These are phyloP conservation scores for Limosa lapponica DNA, from an alignment of 2,797 vertebrate species.

Conservation along the genomic window DNA sequence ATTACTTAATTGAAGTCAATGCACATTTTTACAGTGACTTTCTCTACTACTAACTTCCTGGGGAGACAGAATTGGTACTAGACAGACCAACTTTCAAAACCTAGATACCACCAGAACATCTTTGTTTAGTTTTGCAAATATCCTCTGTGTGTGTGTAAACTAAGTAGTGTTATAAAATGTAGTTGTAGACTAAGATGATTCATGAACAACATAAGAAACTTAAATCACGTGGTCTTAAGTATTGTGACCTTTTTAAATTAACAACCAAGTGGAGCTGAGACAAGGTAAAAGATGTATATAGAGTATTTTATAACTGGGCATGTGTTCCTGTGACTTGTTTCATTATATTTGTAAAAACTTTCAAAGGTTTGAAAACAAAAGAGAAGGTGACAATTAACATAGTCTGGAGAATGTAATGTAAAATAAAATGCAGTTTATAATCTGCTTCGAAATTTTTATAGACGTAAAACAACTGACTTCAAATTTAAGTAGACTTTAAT, in stretches of 20 bases:
- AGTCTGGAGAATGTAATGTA: slow-evolving; percentile 1
- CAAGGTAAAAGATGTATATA: slow-evolving; percentile 28
- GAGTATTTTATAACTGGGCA: not conserved
- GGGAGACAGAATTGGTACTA: not conserved
- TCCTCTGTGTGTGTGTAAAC: not conserved
- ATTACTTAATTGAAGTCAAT: not conserved
- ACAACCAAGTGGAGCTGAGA: not conserved
- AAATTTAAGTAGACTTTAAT: slow-evolving; percentile 20
- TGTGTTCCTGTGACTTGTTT: slow-evolving; percentile 68
- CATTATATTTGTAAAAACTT: slow-evolving; percentile 6
- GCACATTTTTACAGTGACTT: not conserved
- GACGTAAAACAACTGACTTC: not conserved
- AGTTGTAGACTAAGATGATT: slow-evolving; percentile 7
- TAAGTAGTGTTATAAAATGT: not conserved
- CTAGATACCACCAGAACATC: not conserved
- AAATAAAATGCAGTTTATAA: slow-evolving; percentile 42
- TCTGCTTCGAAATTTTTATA: slow-evolving; percentile 2
- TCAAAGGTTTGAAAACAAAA: slow-evolving; percentile 4
- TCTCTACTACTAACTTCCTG: not conserved
- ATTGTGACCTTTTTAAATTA: slow-evolving; percentile 29
- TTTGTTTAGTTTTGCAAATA: not conserved
- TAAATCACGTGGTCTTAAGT: not conserved
- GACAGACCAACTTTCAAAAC: not conserved
- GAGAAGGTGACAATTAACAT: not conserved
- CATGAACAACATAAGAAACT: not conserved